Evolutionary conservation across 2,797 vertebrate species (phyloP).

Genomic region (Pelochelys cantorii): DNA sequence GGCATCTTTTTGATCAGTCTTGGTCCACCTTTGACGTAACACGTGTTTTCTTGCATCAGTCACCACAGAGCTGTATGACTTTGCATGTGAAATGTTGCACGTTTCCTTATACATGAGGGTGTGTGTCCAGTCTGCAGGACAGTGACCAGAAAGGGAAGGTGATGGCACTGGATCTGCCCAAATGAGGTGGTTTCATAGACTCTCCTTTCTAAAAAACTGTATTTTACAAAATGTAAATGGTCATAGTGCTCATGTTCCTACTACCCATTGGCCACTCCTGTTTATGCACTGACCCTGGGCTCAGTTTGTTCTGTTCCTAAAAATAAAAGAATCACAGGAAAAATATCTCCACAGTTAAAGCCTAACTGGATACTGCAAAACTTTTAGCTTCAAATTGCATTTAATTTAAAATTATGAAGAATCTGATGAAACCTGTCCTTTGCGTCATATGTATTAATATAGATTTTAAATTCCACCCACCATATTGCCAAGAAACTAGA

Average conservation of each 20-base stretch:
- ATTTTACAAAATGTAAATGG: neutral
- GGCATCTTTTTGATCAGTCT: neutral
- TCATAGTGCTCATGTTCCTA: rapidly evolving
- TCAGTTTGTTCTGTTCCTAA: neutral
- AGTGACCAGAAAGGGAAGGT: neutral
- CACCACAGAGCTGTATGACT: neutral
- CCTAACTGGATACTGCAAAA: neutral
- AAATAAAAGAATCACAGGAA: neutral
- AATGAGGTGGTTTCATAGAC: constrained; percentile 46
- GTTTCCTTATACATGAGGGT: rapidly evolving
- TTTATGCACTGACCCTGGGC: neutral
- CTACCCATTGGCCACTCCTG: neutral
- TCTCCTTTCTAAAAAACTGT: constrained; percentile 26
- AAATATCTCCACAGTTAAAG: neutral
- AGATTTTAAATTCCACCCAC: constrained; percentile 26
- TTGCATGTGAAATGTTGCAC: neutral
- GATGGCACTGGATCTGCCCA: neutral
- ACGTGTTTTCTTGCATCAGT: neutral
- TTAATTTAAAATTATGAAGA: neutral
- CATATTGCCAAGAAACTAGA: constrained; percentile 8
- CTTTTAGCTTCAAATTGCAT: neutral
- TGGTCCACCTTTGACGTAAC: rapidly evolving
- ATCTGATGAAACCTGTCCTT: neutral
- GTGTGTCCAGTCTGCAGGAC: rapidly evolving
- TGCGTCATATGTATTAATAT: neutral